Conservation (phyloP, 2,888 invertebrate genomes). For the Lasioglossum marginatum region DNA sequence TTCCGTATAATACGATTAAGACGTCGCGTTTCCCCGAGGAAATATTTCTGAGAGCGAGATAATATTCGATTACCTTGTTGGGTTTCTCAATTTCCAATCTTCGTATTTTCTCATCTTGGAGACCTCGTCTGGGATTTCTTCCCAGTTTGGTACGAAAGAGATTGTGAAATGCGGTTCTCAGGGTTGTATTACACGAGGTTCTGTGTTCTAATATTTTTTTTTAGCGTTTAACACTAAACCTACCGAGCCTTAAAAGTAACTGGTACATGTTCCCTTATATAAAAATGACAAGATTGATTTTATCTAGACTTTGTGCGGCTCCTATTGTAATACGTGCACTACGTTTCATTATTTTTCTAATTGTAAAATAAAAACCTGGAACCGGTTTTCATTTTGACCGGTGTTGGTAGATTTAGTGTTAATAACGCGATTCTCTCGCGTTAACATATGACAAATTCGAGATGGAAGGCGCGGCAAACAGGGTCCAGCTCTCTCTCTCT, state of each 20-base stretch:
- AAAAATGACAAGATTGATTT: no score
- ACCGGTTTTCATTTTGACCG: no score
- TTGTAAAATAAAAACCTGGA: no score
- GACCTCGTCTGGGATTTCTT: not conserved
- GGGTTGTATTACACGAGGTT: not conserved
- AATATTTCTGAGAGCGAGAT: not conserved
- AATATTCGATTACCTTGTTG: not conserved
- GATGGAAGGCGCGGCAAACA: no score
- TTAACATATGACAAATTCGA: not conserved
- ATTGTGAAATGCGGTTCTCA: not conserved
- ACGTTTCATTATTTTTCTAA: no score
- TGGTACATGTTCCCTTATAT: no score
- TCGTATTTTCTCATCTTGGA: not conserved
- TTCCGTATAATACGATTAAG: conserved; percentile 7
- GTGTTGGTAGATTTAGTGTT: no score
- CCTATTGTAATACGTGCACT: no score
- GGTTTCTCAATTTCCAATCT: not conserved
- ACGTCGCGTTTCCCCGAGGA: not conserved
- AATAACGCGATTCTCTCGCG: not conserved
- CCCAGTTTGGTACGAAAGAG: not conserved
- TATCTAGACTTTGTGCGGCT: no score
- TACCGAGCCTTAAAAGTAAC: no score
- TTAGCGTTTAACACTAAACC: no score
- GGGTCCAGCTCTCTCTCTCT: no score
- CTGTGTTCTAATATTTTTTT: not conserved